Conservation (phyloP, 1,140 invertebrate genomes). For the Lerema accius region DNA sequence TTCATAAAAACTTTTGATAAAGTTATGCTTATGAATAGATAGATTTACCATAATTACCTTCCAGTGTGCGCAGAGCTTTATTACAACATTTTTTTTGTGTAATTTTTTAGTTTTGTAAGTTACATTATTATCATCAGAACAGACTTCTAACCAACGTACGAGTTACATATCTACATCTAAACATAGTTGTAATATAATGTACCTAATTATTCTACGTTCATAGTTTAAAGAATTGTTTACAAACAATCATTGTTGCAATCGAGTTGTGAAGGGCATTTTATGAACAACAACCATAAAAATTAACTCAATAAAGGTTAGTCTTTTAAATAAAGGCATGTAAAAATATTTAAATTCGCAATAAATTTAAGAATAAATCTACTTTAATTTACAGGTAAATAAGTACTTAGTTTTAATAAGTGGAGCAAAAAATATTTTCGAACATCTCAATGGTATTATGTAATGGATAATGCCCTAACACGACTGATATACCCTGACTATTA, state of each 20-base stretch:
- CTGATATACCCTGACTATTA: conserved; percentile 49
- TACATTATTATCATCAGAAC: conserved; percentile 65
- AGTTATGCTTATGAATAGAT: neutral
- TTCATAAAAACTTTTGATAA: too few species aligned
- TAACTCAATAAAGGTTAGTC: too few species aligned
- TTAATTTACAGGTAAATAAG: too few species aligned
- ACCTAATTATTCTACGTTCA: conserved; percentile 35
- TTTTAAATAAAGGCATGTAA: too few species aligned
- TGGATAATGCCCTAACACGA: conserved; percentile 49
- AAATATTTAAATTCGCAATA: too few species aligned
- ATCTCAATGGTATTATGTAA: too few species aligned
- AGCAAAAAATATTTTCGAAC: too few species aligned
- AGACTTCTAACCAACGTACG: conserved; percentile 57
- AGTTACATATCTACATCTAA: conserved; percentile 61
- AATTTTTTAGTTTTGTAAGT: conserved; percentile 44
- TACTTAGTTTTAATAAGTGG: too few species aligned
- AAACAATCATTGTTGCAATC: conserved; percentile 9
- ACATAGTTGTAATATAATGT: conserved; percentile 20
- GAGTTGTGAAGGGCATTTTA: conserved; percentile 25
- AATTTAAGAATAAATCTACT: too few species aligned
- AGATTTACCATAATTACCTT: neutral
- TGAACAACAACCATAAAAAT: too few species aligned
- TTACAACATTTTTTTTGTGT: conserved; percentile 51
- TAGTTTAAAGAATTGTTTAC: conserved; percentile 29
- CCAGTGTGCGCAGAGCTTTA: conserved; percentile 1